Percentiles rank a stretch among this genome's conserved stretches.
These are phyloP conservation scores for Poeciliopsis turrubarensis DNA, from an alignment of 2,113 vertebrate species.

Conservation along the genomic window DNA sequence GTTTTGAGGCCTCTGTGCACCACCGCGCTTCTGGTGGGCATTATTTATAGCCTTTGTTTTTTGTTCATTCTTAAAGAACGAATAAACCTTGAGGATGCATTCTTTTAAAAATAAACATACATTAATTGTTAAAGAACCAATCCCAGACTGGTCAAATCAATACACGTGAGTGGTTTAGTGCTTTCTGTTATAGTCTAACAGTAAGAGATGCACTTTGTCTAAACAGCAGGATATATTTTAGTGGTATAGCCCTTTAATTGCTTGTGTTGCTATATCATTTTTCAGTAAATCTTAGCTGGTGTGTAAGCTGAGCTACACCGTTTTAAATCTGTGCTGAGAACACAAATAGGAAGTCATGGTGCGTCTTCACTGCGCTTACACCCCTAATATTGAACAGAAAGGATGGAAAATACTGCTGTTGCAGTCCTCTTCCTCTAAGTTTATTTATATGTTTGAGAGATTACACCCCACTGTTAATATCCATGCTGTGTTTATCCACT, in stretches of 20 bases:
- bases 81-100: neutral
- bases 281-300: conserved; percentile 19
- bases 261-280: conserved; percentile 7
- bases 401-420: conserved; percentile 1
- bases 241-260: neutral
- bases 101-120: neutral
- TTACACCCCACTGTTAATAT: conserved; percentile 1
- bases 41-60: neutral
- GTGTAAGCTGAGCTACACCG: conserved; percentile 13
- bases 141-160: neutral
- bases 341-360: conserved; percentile 4
- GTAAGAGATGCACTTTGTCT: neutral
- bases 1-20: no score
- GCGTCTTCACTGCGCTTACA: neutral
- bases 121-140: neutral
- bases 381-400: neutral
- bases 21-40: neutral
- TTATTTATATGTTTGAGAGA: conserved; percentile 16
- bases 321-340: conserved; percentile 16
- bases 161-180: neutral
- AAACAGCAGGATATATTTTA: neutral
- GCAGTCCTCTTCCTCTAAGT: conserved; percentile 26
- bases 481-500: conserved; percentile 12
- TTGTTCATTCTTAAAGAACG: neutral
- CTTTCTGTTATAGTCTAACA: neutral